Conservation (phyloP, 2,797 vertebrate genomes). For the Crax fasciolata region DNA sequence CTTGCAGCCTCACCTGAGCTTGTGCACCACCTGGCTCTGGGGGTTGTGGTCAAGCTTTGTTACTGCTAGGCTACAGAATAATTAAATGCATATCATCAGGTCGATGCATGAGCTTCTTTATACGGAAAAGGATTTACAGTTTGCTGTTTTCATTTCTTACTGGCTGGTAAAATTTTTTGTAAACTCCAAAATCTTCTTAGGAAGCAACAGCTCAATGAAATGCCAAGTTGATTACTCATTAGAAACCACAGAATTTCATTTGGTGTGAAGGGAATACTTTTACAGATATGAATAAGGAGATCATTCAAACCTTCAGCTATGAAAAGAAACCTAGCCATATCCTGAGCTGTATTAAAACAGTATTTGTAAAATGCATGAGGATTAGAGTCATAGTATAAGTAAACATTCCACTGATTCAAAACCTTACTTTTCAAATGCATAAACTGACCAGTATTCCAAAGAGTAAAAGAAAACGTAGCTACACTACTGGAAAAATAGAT, state of each 20-base stretch:
- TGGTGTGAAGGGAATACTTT: not conserved
- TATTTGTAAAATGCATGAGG: not conserved
- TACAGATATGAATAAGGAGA: not conserved
- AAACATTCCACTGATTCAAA: slow-evolving; percentile 11
- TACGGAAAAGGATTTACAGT: not conserved
- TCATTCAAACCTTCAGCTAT: not conserved
- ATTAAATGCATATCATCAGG: not conserved
- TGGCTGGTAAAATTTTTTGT: not conserved
- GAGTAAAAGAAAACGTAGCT: not conserved
- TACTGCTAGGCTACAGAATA: not conserved
- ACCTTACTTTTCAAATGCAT: not conserved
- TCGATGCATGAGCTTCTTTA: not conserved
- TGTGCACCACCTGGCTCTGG: not conserved
- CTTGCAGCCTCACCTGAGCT: not conserved
- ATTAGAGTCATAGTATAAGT: not conserved
- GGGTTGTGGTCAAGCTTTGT: not conserved
- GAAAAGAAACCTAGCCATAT: not conserved
- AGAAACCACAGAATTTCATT: not conserved
- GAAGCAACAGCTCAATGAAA: slow-evolving; percentile 17
- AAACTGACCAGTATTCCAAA: not conserved
- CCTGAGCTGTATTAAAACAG: not conserved
- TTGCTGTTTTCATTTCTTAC: not conserved
- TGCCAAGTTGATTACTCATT: not conserved
- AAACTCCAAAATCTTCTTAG: not conserved
- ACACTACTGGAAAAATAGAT: not conserved